Evolutionary conservation across 2,797 vertebrate species (phyloP), one percentile per base, ranked within the genome.

Genomic region (Chaetophractus vellerosus): DNA sequence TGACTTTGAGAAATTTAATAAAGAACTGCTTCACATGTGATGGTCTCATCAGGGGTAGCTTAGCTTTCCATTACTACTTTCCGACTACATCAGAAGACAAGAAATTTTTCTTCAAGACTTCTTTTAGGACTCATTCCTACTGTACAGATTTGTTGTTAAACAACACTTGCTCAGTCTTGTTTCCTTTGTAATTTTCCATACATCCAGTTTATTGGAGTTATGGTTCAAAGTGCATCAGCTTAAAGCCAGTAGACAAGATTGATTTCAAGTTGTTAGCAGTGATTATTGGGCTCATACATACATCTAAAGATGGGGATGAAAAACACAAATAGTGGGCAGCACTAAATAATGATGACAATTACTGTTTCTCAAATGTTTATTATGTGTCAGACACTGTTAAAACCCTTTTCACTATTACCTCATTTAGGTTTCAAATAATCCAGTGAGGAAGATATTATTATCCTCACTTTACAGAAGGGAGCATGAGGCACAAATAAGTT

Each of bases 401-500:
- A 90, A 24, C 3, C 6, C 23, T 78, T 82, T 41, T 2, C n/a
- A 26, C 24, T 64, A 66, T 94, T 76, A 91, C 79, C 41, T 68
- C 28, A 64, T 80, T 59, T 72, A 63, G 63, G 83, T 23, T n/a
- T 93, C 57, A 21, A 71, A 75, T 87, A 93, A 55, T 55, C 48
- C 12, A 66, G 23, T 41, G 71, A 89, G 19, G 31, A 5, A 21
- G 55, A 64, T 12, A 28, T 6, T 64, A 64, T 76, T 91, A 84
- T 33, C 21, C 9, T 68, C 63, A 41, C 45, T 88, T 92, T 86
- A 71, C 38, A 59, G 52, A 19, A 41, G 80, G 78, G 23, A 86
- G 82, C n/a, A 11, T 14, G 18, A 88, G 26, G 38, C 8, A 55
- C 86, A 33, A 4, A 0, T 24, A 93, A 38, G 48, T 93, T 90